A percentile compares a stretch with the other conserved stretches of the same genome.
Evolutionary conservation across 2,797 vertebrate genomes (phyloP).

Genomic region (Poecilia wingei): DNA sequence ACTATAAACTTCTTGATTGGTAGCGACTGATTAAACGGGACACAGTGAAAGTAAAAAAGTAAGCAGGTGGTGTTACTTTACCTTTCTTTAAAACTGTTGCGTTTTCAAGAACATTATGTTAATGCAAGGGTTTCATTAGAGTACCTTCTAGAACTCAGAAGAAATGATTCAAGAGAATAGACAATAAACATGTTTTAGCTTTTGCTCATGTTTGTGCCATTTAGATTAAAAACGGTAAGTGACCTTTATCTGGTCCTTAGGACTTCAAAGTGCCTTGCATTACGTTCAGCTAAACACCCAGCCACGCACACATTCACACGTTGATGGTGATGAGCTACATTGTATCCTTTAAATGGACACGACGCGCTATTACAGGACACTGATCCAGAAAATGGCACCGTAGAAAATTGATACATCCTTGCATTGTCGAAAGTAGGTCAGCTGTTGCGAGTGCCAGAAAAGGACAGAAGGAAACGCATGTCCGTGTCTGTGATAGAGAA

Average conservation of each 20-base stretch:
- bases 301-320: neutral
- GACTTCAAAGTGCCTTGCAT: neutral
- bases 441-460: conserved; percentile 4
- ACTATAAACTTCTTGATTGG: neutral
- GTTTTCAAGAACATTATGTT: neutral
- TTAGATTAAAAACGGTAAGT: too few relatives aligned
- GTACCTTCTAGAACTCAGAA: neutral
- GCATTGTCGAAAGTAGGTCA: conserved; percentile 11
- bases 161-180: neutral
- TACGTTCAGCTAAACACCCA: neutral
- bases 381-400: neutral
- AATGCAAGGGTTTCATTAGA: neutral
- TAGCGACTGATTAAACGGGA: neutral
- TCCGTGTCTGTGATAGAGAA: neutral
- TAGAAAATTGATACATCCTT: conserved; percentile 9
- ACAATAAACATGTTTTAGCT: neutral
- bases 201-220: neutral
- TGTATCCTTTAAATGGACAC: neutral
- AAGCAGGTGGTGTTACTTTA: neutral
- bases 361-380: neutral
- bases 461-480: neutral
- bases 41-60: neutral
- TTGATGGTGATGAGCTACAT: neutral
- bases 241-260: too few relatives aligned
- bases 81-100: neutral